Evolutionary conservation across 2,113 vertebrate species (phyloP).

Genomic region (Dicentrarchus labrax): DNA sequence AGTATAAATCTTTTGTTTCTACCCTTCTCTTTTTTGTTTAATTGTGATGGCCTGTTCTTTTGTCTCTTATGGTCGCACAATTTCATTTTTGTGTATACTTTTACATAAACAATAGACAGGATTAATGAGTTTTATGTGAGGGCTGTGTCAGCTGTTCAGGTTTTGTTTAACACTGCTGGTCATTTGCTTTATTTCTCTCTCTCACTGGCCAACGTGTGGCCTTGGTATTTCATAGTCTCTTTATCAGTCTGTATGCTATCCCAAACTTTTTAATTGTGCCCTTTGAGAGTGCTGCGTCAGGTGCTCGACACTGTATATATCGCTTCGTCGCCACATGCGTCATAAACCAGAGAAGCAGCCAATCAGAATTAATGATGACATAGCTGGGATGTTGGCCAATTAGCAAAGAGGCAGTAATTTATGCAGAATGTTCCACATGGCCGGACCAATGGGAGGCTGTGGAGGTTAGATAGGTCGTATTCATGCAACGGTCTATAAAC

Average conservation of each 20-base stretch:
- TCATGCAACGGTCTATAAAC: conserved; percentile 43
- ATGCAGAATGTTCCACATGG: conserved; percentile 59
- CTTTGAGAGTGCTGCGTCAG: conserved; percentile 68
- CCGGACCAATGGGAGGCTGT: conserved; percentile 20
- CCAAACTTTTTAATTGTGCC: conserved; percentile 61
- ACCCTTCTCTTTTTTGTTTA: not conserved
- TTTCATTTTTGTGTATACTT: not conserved
- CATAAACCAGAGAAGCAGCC: conserved; percentile 61
- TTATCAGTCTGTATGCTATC: conserved; percentile 4
- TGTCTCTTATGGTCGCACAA: not conserved
- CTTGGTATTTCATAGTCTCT: conserved; percentile 27
- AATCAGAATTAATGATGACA: conserved; percentile 67
- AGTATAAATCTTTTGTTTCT: not conserved
- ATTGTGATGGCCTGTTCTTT: not conserved
- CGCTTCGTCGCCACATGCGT: conserved; percentile 34
- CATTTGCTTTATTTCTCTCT: not conserved
- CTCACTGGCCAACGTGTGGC: not conserved
- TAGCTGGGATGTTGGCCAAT: conserved; percentile 63
- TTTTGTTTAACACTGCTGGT: conserved; percentile 29
- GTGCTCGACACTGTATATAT: conserved; percentile 51
- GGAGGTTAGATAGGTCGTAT: conserved; percentile 52
- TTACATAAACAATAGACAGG: not conserved
- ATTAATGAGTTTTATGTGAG: not conserved
- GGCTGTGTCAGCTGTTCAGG: conserved; percentile 46
- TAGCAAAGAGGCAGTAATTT: conserved; percentile 65